A percentile compares a stretch with the other conserved stretches of the same genome.
phyloP scores from a whole-genome alignment of 1,140 invertebrate genomes.

The Idris sp. region DNA sequence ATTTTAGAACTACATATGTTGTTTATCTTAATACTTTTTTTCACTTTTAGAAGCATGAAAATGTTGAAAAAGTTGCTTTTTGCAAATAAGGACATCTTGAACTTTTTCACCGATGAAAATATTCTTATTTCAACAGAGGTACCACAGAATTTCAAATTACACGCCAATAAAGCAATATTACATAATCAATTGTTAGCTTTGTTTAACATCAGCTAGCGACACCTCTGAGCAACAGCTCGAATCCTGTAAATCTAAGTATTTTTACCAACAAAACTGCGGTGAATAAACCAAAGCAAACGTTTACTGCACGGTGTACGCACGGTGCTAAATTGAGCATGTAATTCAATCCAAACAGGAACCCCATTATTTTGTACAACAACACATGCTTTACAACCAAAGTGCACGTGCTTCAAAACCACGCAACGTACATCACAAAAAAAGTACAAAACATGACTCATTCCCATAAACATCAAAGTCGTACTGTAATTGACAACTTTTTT shows the following conservation, averaged over 20 bases:
- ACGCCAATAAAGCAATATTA: neutral
- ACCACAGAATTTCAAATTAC: no score
- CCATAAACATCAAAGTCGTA: constrained; percentile 20
- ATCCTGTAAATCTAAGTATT: constrained; percentile 37
- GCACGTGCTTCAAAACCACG: constrained; percentile 42
- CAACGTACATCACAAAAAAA: constrained; percentile 24
- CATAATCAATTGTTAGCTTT: neutral
- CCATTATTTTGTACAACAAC: constrained; percentile 50
- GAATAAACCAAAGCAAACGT: constrained; percentile 21
- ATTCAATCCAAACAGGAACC: constrained; percentile 63
- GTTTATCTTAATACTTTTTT: no score
- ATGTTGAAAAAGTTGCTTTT: no score
- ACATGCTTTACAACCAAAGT: constrained; percentile 43
- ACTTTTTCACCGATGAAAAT: no score
- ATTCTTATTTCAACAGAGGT: no score
- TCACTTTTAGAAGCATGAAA: no score
- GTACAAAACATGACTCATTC: constrained; percentile 44
- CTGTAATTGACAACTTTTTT: constrained; percentile 21
- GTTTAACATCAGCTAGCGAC: constrained; percentile 53
- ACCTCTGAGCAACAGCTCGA: constrained; percentile 53
- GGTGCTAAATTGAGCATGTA: constrained; percentile 63
- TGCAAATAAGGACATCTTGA: no score
- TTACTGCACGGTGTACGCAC: constrained; percentile 25
- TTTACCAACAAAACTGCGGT: constrained; percentile 53
- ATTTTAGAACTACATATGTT: no score